Conservation (phyloP, 2,797 vertebrate genomes). For the Phrynocephalus vlangalii region DNA sequence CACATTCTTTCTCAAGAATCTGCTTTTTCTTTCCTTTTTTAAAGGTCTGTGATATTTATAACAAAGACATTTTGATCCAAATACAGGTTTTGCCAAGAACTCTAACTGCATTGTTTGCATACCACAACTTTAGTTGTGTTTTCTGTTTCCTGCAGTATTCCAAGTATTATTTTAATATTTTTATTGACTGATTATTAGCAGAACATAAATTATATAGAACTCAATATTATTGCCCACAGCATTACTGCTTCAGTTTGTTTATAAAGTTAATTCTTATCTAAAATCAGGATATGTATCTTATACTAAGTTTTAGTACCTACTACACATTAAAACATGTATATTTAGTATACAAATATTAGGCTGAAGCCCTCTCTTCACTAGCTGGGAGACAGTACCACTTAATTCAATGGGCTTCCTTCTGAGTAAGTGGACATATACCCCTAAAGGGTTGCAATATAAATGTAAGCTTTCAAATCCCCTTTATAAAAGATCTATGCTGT, state of each 20-base stretch:
- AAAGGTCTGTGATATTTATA: background rate
- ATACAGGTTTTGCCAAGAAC: background rate
- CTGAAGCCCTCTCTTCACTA: background rate
- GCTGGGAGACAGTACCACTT: background rate
- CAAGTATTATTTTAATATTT: background rate
- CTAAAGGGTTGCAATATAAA: background rate
- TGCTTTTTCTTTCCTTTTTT: background rate
- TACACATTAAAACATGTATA: background rate
- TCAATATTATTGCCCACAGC: background rate
- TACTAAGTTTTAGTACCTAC: too few species aligned
- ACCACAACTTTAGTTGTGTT: background rate
- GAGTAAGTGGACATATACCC: too few species aligned
- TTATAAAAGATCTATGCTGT: background rate
- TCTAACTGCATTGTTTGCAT: background rate
- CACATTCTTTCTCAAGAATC: too few species aligned
- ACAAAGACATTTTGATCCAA: conserved; percentile 7
- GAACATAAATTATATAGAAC: conserved; percentile 33
- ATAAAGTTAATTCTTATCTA: background rate
- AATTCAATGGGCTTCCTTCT: background rate
- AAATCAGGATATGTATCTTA: too few species aligned
- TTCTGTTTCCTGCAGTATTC: conserved; percentile 14
- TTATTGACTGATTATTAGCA: conserved; percentile 1
- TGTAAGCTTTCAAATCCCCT: background rate
- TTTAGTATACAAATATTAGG: background rate
- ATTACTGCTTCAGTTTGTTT: conserved; percentile 20